These are phyloP conservation scores for Progne subis DNA, from an alignment of 2,113 vertebrate genomes.

Conservation along the genomic window DNA sequence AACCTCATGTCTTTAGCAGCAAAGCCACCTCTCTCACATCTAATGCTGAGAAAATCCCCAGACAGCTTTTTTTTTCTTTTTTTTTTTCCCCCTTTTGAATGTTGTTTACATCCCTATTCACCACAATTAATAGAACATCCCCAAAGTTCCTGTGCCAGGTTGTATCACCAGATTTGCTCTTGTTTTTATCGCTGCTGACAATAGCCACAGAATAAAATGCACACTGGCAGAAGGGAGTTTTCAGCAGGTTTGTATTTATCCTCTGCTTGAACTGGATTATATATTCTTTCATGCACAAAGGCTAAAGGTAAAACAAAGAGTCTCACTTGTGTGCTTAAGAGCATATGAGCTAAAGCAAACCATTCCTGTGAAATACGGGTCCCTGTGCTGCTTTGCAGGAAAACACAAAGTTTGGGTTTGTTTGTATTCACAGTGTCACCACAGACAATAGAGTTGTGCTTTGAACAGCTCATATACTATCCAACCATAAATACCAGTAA, in stretches of 20 bases:
- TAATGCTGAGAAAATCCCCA: background rate
- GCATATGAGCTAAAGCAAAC: background rate
- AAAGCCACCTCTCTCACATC: conserved; percentile 9
- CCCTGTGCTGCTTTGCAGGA: background rate
- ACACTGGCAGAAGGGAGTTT: background rate
- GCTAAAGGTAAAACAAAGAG: background rate
- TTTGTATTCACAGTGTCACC: background rate
- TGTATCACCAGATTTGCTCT: background rate
- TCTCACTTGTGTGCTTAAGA: conserved; percentile 14
- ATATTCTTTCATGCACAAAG: background rate
- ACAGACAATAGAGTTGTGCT: background rate
- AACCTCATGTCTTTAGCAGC: background rate
- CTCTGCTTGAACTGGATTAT: conserved; percentile 32
- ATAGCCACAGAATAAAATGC: background rate
- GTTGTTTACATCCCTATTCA: background rate
- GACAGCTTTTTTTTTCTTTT: background rate
- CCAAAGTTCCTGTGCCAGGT: background rate
- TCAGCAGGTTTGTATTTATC: conserved; percentile 11
- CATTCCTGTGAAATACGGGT: background rate
- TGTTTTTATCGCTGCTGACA: background rate
- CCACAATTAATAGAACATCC: background rate
- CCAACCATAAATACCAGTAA: background rate
- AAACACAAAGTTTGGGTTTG: background rate
- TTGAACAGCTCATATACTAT: background rate
- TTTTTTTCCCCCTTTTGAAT: background rate